These are phyloP conservation scores for Haemorhous mexicanus DNA, from an alignment of 2,113 vertebrate species.

Conservation along the genomic window DNA sequence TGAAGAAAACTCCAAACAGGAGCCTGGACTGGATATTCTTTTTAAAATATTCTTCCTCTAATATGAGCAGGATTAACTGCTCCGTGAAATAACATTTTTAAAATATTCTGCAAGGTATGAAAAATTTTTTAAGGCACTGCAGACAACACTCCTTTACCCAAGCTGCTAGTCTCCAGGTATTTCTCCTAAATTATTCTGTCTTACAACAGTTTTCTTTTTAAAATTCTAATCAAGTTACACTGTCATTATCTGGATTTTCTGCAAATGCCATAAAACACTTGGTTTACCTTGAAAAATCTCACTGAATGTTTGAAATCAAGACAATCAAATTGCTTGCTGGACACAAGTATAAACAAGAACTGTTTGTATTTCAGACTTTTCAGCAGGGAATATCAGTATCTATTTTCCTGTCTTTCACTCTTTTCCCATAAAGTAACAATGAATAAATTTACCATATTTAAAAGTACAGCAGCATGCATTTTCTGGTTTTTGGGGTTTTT, in stretches of 20 bases:
- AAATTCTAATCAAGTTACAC: background rate
- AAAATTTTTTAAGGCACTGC: background rate
- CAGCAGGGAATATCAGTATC: background rate
- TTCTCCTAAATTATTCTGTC: background rate
- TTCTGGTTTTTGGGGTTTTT: background rate
- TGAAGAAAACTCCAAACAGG: background rate
- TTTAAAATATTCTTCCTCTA: background rate
- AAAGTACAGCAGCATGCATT: background rate
- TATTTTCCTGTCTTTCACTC: background rate
- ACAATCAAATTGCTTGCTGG: slow-evolving; percentile 12
- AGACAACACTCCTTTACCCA: background rate
- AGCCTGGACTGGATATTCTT: background rate
- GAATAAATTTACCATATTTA: background rate
- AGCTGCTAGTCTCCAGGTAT: background rate
- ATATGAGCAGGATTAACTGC: background rate
- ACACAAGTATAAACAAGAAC: background rate
- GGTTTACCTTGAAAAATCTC: background rate
- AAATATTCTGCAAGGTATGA: background rate
- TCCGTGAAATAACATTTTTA: background rate
- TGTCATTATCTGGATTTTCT: background rate
- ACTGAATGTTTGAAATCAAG: background rate
- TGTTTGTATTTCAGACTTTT: slow-evolving; percentile 36
- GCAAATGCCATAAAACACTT: background rate
- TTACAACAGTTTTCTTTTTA: background rate
- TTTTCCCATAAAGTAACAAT: background rate